Conservation (phyloP, 2,113 vertebrate genomes). For the Urocynchramus pylzowi region DNA sequence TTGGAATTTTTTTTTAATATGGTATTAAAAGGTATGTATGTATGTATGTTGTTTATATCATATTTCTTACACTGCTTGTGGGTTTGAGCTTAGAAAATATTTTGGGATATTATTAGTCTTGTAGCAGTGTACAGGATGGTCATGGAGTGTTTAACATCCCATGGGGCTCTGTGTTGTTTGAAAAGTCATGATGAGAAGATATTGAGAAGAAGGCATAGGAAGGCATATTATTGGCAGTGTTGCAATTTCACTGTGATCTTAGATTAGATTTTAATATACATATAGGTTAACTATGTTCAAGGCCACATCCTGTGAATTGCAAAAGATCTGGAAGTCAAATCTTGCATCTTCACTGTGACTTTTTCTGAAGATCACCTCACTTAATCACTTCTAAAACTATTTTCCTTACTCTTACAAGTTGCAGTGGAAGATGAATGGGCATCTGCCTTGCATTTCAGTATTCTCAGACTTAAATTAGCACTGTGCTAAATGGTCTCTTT, state of each 20-base stretch:
- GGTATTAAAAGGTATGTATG: neutral
- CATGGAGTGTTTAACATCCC: neutral
- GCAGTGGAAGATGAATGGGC: neutral
- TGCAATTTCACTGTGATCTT: neutral
- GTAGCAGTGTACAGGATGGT: neutral
- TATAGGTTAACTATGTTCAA: neutral
- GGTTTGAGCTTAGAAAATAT: neutral
- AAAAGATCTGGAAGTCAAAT: neutral
- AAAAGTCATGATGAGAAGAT: neutral
- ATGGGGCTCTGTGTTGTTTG: neutral
- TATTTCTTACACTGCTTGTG: neutral
- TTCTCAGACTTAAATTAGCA: neutral
- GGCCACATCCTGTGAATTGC: neutral
- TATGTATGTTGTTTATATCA: neutral
- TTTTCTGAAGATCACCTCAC: neutral
- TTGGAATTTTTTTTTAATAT: neutral
- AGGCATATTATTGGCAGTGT: neutral
- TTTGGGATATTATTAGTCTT: neutral
- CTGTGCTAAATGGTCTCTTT: conserved; percentile 8
- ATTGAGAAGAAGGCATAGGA: neutral
- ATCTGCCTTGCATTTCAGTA: neutral
- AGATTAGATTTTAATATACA: neutral
- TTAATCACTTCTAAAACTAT: neutral
- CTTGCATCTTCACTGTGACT: neutral
- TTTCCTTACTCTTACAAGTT: neutral